Evolutionary conservation across 2,797 vertebrate species (phyloP).

Genomic region (Nasua narica): DNA sequence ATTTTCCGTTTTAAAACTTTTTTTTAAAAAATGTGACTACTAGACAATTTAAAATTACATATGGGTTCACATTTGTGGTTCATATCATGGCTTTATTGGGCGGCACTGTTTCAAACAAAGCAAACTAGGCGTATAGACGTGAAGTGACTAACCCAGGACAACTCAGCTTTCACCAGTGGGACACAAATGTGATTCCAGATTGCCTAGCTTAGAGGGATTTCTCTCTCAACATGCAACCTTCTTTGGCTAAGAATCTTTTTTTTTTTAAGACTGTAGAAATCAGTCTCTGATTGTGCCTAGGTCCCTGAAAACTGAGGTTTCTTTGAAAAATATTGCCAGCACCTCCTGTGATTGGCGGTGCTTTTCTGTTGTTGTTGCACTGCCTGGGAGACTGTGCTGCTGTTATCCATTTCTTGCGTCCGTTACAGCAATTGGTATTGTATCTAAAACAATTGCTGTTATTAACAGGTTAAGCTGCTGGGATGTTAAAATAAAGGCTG

Average conservation of each 20-base stretch:
- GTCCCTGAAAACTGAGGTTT: not conserved
- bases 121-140: conserved; percentile 52
- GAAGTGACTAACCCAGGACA: not conserved
- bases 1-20: conserved; percentile 1
- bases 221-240: not conserved
- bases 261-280: not conserved
- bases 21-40: not conserved
- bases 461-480: conserved; percentile 89
- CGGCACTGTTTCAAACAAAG: conserved; percentile 1
- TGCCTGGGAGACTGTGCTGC: conserved; percentile 49
- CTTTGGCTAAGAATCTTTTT: not conserved
- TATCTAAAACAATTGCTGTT: conserved; percentile 87
- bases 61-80: not conserved
- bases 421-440: conserved; percentile 83
- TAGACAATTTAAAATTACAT: not conserved
- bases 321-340: conserved; percentile 23
- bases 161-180: not conserved
- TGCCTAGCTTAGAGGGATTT: not conserved
- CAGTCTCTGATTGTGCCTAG: not conserved
- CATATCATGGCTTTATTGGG: not conserved
- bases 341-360: conserved; percentile 19
- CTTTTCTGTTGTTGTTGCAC: not conserved
- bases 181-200: not conserved
- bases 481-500: conserved; percentile 89
- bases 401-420: conserved; percentile 73